Conservation (phyloP, 2,797 vertebrate genomes). For the Poecile montanus region DNA sequence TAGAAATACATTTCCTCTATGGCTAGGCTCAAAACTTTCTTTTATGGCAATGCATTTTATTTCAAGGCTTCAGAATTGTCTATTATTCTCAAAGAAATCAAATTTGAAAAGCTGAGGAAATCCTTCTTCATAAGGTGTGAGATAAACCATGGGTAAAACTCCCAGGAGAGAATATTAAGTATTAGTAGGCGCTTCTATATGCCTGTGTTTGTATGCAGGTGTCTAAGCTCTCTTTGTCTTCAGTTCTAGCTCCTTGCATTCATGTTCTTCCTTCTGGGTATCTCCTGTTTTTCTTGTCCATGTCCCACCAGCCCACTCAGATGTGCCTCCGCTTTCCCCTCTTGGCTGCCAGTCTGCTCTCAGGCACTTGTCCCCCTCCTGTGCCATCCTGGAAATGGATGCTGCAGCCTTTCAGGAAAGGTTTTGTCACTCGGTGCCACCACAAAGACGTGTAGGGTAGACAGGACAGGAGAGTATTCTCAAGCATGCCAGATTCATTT, state of each 20-base stretch:
- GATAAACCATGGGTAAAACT: background rate
- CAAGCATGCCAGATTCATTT: background rate
- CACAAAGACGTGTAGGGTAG: background rate
- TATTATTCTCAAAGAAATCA: background rate
- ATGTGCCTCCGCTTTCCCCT: background rate
- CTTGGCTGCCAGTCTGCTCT: background rate
- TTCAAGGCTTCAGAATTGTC: background rate
- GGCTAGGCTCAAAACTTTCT: background rate
- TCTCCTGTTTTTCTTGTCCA: background rate
- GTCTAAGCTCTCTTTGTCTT: background rate
- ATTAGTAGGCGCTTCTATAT: background rate
- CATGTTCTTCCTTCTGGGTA: background rate
- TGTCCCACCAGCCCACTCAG: background rate
- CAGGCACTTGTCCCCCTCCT: background rate
- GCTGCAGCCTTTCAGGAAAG: background rate
- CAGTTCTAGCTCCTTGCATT: background rate
- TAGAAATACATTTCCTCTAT: background rate
- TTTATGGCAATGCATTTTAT: background rate
- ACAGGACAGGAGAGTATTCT: rapidly evolving
- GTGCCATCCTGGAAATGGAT: rapidly evolving
- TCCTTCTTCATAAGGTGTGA: background rate
- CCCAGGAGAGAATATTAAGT: background rate
- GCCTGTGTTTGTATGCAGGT: background rate
- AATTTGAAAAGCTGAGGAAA: background rate
- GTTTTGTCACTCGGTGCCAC: rapidly evolving